Percentiles rank a stretch among this genome's conserved stretches.
Conservation (phyloP, 2,888 invertebrate species). For the Odontocerum albicorne region DNA sequence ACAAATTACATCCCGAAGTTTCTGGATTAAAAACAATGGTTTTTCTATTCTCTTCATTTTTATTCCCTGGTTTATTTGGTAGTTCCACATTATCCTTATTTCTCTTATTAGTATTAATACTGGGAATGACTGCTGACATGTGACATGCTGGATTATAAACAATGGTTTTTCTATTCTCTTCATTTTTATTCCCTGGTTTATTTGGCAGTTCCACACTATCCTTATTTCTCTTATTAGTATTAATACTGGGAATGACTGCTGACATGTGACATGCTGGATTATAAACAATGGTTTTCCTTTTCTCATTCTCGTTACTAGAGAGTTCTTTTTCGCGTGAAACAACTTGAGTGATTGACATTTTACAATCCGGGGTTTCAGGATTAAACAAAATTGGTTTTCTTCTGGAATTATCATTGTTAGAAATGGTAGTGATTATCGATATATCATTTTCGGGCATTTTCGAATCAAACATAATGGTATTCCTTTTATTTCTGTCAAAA, state of each 20-base stretch:
- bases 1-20: no score
- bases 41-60: background rate
- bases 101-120: no score
- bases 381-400: constrained; percentile 9
- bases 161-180: background rate
- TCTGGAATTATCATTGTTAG: background rate
- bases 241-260: background rate
- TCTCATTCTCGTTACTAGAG: background rate
- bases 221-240: no score
- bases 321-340: background rate
- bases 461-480: constrained; percentile 20
- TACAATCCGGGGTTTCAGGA: constrained; percentile 4
- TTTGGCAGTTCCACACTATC: no score
- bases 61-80: no score
- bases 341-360: constrained; percentile 17
- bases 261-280: background rate
- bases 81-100: no score
- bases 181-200: no score
- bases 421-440: constrained; percentile 18
- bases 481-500: constrained; percentile 9
- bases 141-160: background rate
- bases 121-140: background rate
- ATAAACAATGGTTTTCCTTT: background rate
- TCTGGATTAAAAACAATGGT: background rate
- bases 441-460: constrained; percentile 18